These are phyloP conservation scores for Bucco capensis DNA, from an alignment of 2,113 vertebrate species.

Conservation along the genomic window DNA sequence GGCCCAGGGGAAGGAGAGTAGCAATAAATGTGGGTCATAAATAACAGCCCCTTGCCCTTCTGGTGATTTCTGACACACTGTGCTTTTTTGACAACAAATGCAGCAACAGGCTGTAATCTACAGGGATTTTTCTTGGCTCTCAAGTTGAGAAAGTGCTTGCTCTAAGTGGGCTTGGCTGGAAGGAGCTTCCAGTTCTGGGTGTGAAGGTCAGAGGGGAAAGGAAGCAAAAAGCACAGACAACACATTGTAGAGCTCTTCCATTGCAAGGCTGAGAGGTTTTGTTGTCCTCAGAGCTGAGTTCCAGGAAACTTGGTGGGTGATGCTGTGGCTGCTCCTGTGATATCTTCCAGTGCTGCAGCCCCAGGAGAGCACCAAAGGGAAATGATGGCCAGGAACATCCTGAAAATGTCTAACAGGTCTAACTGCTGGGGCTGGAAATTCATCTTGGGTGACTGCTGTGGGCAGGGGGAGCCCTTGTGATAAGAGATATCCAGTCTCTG, in stretches of 20 bases:
- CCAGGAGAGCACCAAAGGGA: background rate
- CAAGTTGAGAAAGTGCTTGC: background rate
- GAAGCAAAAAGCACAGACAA: background rate
- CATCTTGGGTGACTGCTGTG: background rate
- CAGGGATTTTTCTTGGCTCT: background rate
- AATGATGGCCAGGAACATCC: background rate
- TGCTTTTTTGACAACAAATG: background rate
- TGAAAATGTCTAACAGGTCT: background rate
- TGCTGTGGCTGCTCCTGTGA: background rate
- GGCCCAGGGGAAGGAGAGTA: background rate
- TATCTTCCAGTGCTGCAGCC: background rate
- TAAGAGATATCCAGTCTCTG: background rate
- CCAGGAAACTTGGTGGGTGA: background rate
- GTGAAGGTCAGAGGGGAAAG: background rate
- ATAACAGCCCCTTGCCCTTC: background rate
- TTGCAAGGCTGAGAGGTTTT: background rate
- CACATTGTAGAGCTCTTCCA: background rate
- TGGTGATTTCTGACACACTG: background rate
- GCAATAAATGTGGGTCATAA: background rate
- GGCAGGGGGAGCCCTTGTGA: background rate
- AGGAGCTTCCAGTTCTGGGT: background rate
- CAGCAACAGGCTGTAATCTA: background rate
- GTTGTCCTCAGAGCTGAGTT: background rate
- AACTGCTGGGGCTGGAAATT: constrained; percentile 3
- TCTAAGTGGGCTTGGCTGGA: background rate